A percentile compares a stretch with the other conserved stretches of the same genome.
Conservation (phyloP, 2,797 vertebrate genomes). For the Hoplostethus atlanticus region DNA sequence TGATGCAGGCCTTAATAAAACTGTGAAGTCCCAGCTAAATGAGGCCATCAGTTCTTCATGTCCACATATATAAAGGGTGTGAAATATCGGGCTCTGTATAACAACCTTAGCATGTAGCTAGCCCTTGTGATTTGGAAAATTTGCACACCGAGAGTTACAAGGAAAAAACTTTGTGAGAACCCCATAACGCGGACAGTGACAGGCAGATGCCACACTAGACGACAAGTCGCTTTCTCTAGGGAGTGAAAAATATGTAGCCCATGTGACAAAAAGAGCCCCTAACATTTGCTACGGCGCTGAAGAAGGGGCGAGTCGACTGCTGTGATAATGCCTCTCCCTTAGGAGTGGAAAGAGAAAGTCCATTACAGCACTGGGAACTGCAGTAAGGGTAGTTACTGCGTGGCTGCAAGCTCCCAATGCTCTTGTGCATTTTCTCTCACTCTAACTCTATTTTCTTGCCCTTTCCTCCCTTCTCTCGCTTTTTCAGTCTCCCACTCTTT, state of each 20-base stretch:
- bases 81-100: constrained; percentile 26
- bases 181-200: constrained; percentile 31
- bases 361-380: constrained; percentile 61
- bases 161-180: constrained; percentile 46
- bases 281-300: constrained; percentile 54
- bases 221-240: constrained; percentile 37
- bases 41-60: constrained; percentile 38
- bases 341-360: constrained; percentile 63
- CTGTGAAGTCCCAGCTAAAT: constrained; percentile 38
- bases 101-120: constrained; percentile 28
- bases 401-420: constrained; percentile 48
- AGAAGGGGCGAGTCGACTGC: constrained; percentile 45
- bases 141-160: constrained; percentile 8
- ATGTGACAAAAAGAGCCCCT: constrained; percentile 62
- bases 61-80: constrained; percentile 11
- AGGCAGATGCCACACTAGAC: constrained; percentile 36
- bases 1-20: constrained; percentile 48
- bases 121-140: constrained; percentile 14
- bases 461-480: not conserved
- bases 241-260: constrained; percentile 63
- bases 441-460: constrained; percentile 28
- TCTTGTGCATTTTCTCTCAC: constrained; percentile 48
- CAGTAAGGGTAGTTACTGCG: constrained; percentile 45
- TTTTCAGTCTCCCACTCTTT: constrained; percentile 41
- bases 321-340: constrained; percentile 59